Base-by-base conservation (phyloP, 1,140 invertebrate genomes). In the Ruditapes philippinarum region DNA sequence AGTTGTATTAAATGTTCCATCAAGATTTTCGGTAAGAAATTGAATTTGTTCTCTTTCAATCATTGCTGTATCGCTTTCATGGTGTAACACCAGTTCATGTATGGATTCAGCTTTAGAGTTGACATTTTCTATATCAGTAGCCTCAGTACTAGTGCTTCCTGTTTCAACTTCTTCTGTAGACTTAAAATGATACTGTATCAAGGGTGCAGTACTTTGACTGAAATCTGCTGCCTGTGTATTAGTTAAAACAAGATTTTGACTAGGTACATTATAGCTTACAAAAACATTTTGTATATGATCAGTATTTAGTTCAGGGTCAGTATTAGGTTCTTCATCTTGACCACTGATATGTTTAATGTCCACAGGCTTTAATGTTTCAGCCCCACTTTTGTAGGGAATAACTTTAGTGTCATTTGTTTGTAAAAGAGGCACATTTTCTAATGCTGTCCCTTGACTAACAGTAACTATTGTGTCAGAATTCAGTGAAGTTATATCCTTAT, bases 11-110 rank as follows among this genome's bases (percentile, higher is more conserved):
- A 84, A 54, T 54, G 82, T 84, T 33, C 82, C 82, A 38, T 84
- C 82, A 31, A 84, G 36, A 74, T 84, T 84, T 84, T 84, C 82
- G 17, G 82, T 73, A 51, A 84, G 65, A 22, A 84, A 54, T n/a
- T 84, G 65, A 33, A 84, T 28, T 54, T 84, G 62, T 45, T 81
- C 79, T 9, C 42, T 73, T 25, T 84, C 82, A 51, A 78, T 78
- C 19, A 2, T 38, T 5, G 65, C 28, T 1, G 3, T 25, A 57
- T 78, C 42, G 54, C 14, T 78, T 54, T 78, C 74, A 3, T 49
- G 40, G 22, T 70, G 65, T n/a, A 70, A 28, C 9, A 70, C 11
- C 5, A 38, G 22, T 4, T 12, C 11, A 3, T 33, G 25, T 33
- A 14, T 28, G 3, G 33, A 31, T 28, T 65, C 65, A 38, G 31